phyloP scores from a whole-genome alignment of 2,113 vertebrate genomes.

The Oenanthe oenanthe region DNA sequence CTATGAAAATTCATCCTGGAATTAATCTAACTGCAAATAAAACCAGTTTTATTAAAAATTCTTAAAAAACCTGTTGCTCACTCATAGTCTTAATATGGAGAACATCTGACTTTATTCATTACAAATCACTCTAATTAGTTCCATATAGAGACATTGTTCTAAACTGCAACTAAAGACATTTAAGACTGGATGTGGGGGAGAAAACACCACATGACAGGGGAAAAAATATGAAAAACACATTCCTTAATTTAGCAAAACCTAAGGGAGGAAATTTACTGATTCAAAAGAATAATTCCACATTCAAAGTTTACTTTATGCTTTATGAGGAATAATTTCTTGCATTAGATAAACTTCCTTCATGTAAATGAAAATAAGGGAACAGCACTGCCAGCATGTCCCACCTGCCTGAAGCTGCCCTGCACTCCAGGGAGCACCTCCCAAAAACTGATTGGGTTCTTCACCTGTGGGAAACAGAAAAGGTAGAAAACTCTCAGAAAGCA shows the following conservation, averaged over 20 bases:
- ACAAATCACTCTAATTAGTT: background rate
- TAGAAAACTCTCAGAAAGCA: too few species aligned
- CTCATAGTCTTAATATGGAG: background rate
- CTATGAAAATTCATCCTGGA: background rate
- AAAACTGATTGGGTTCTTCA: background rate
- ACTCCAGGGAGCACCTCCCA: background rate
- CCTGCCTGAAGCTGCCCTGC: background rate
- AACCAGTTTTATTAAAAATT: background rate
- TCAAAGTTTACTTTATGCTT: background rate
- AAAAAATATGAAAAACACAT: background rate
- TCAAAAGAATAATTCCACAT: background rate
- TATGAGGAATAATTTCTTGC: background rate
- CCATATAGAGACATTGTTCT: background rate
- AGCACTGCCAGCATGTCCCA: background rate
- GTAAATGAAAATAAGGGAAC: background rate
- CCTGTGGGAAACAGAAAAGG: too few species aligned
- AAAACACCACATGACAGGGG: background rate
- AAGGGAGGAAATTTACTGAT: background rate
- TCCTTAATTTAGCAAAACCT: background rate
- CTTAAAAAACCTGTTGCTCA: background rate
- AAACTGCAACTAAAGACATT: background rate
- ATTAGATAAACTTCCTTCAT: background rate
- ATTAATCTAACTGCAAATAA: background rate
- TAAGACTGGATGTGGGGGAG: fast-evolving
- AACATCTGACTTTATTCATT: background rate